phyloP scores from a whole-genome alignment of 2,797 vertebrate genomes.

The Takifugu ocellatus region DNA sequence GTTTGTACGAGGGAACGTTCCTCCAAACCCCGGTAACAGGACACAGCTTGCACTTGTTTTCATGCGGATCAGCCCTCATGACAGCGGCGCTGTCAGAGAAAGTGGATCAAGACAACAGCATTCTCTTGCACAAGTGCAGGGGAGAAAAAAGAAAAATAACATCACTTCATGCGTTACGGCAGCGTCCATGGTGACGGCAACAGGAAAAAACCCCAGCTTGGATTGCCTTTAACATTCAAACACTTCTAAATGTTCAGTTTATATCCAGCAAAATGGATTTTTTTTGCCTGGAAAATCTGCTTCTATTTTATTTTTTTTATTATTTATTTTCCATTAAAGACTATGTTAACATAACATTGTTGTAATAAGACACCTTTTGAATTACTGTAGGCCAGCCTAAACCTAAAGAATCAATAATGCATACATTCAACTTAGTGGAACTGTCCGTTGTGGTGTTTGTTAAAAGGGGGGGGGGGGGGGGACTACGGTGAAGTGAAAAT shows the following conservation, averaged over 20 bases:
- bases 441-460: slow-evolving; percentile 33
- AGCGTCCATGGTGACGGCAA: slow-evolving; percentile 36
- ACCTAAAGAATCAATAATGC: slow-evolving; percentile 37
- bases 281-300: background rate
- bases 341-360: slow-evolving; percentile 26
- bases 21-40: slow-evolving; percentile 17
- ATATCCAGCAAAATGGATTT: slow-evolving; percentile 50
- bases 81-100: slow-evolving; percentile 1
- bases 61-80: slow-evolving; percentile 1
- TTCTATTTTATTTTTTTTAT: slow-evolving; percentile 4
- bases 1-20: slow-evolving; percentile 6
- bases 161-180: slow-evolving; percentile 41
- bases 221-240: slow-evolving; percentile 8
- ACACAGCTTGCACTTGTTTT: slow-evolving; percentile 8
- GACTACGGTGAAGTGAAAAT: slow-evolving; percentile 51
- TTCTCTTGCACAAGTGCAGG: slow-evolving; percentile 22
- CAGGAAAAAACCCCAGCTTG: slow-evolving; percentile 38
- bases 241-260: slow-evolving; percentile 23
- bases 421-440: slow-evolving; percentile 67
- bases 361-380: slow-evolving; percentile 30
- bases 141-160: background rate
- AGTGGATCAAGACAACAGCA: slow-evolving; percentile 20
- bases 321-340: slow-evolving; percentile 43
- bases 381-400: slow-evolving; percentile 38
- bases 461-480: background rate